phyloP scores from a whole-genome alignment of 2,113 vertebrate genomes.

The Eidolon helvum region DNA sequence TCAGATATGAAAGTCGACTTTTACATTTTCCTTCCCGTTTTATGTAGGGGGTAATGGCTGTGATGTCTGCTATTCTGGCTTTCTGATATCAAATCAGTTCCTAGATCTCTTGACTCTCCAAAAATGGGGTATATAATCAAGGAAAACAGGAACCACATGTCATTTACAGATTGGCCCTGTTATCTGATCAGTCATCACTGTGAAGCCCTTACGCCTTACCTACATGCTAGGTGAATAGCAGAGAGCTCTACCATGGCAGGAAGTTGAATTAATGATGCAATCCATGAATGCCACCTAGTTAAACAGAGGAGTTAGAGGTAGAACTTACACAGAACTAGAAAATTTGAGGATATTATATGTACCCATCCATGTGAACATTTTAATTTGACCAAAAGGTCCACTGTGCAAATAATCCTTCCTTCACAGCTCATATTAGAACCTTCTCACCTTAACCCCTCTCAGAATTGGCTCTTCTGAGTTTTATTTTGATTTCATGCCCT shows the following conservation, averaged over 20 bases:
- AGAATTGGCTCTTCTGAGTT: not conserved
- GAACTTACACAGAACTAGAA: not conserved
- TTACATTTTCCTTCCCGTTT: rapidly evolving
- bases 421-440: not conserved
- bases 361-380: not conserved
- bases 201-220: not conserved
- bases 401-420: not conserved
- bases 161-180: not conserved
- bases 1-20: not conserved
- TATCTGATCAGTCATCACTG: not conserved
- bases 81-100: not conserved
- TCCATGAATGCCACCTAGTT: not conserved
- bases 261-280: not conserved
- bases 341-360: not conserved
- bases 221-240: rapidly evolving
- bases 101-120: not conserved
- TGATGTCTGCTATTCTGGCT: not conserved
- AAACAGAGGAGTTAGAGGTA: not conserved
- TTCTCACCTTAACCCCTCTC: not conserved
- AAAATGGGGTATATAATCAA: not conserved
- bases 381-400: not conserved
- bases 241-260: not conserved
- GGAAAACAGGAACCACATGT: not conserved
- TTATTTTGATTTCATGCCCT: not conserved
- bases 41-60: not conserved